phyloP scores from a whole-genome alignment of 2,888 invertebrate species.

The Cactoblastis cactorum region DNA sequence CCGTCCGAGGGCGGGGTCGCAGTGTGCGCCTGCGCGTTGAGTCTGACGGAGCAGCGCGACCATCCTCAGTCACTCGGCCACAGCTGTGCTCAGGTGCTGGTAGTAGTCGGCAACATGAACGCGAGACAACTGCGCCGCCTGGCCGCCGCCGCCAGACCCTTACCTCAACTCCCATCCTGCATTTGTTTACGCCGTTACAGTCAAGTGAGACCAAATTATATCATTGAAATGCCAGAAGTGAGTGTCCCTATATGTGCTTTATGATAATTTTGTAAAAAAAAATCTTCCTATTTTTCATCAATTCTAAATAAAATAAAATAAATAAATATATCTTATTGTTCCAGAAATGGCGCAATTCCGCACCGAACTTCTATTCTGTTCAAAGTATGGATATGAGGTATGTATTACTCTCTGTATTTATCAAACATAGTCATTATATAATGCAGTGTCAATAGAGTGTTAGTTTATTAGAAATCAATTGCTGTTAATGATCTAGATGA shows the following conservation, averaged over 20 bases:
- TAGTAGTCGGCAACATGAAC: constrained; percentile 43
- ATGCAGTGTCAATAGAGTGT: constrained; percentile 31
- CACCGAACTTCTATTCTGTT: constrained; percentile 67
- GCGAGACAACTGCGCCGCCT: constrained; percentile 62
- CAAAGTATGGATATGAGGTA: constrained; percentile 71
- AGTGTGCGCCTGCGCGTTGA: constrained; percentile 68
- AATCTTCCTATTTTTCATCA: background rate
- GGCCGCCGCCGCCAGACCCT: constrained; percentile 37
- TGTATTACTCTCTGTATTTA: constrained; percentile 17
- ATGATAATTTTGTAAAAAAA: background rate
- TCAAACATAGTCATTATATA: constrained; percentile 21
- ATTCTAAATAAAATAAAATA: background rate
- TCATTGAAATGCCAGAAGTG: constrained; percentile 61
- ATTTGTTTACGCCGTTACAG: constrained; percentile 56
- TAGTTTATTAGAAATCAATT: constrained; percentile 54
- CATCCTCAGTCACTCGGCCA: constrained; percentile 15
- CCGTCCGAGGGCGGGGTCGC: constrained; percentile 38
- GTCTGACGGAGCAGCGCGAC: constrained; percentile 38
- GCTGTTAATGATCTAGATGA: constrained; percentile 53
- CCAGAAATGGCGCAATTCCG: constrained; percentile 75
- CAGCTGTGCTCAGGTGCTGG: no score
- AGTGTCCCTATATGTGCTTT: constrained; percentile 44
- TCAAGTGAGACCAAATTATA: constrained; percentile 72
- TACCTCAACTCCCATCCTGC: constrained; percentile 41
- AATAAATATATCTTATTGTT: no score